Evolutionary conservation across 2,113 vertebrate genomes (phyloP).

Genomic region (Leucopsar rothschildi): DNA sequence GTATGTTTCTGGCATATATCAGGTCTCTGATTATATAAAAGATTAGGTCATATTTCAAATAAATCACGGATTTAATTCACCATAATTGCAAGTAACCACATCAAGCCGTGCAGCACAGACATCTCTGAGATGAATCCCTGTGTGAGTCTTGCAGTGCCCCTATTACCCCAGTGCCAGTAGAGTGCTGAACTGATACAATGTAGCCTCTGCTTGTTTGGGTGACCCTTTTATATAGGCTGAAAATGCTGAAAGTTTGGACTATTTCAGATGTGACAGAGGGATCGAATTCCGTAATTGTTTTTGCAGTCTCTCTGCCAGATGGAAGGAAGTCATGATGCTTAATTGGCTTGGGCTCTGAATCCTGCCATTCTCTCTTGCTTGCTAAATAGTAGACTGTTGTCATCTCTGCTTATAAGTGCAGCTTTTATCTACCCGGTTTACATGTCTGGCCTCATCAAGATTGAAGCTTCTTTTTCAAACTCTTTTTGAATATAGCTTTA

Average conservation of each 20-base stretch:
- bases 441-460: not conserved
- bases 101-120: not conserved
- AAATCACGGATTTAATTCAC: not conserved
- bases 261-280: not conserved
- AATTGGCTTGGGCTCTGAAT: conserved; percentile 20
- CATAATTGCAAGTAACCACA: not conserved
- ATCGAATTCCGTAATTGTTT: conserved; percentile 5
- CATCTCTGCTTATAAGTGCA: not conserved
- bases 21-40: not conserved
- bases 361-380: not conserved
- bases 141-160: not conserved
- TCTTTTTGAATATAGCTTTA: not conserved
- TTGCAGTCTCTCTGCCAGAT: not conserved
- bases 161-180: rapidly evolving
- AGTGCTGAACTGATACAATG: not conserved
- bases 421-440: not conserved
- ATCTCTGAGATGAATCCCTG: not conserved
- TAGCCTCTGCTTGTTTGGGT: not conserved
- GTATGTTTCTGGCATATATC: not conserved
- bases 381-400: not conserved
- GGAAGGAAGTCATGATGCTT: conserved; percentile 9
- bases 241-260: not conserved
- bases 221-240: not conserved
- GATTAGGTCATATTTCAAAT: not conserved
- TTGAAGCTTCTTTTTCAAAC: not conserved